Evolutionary conservation across 2,113 vertebrate genomes (phyloP), one percentile per base, ranked within the genome.

Genomic region (Todiramphus chloris): DNA sequence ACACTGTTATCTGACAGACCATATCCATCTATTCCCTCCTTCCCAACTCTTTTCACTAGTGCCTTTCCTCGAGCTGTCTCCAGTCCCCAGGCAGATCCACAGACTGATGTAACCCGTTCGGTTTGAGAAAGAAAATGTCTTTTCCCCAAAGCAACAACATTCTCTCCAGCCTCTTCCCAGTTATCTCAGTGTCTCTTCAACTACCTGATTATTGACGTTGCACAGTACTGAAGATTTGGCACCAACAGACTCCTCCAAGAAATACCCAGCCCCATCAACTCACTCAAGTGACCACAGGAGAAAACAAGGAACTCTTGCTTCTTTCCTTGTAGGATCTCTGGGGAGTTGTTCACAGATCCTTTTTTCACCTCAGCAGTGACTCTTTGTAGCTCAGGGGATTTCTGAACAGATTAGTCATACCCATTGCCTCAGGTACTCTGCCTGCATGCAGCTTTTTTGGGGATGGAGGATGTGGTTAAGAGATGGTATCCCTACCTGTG

Each of bases 81-180:
- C 37, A 62, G 19, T 41, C 23, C 12, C 28, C 51, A 59, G 15
- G 28, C 43, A 59, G 68, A 83, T 64, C 13, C 48, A 58, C 37
- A 69, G 44, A 64, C 35, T 1, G 2, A 51, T 51, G 25, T 81
- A 63, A 90, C 11, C 24, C 19, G 58, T 31, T 27, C 4, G 0
- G 25, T 46, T 73, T 66, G 66, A 72, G 73, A 89, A 90, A 94
- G 25, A 93, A 68, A 94, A 23, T 48, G 27, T 35, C 9, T 74
- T 90, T 44, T 87, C 44, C 30, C 16, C 20, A 62, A 63, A 43
- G 9, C 24, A 39, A 13, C 27, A 67, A 1, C 0, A 0, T 24
- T 43, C 68, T 50, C 64, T 55, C 48, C 16, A 41, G 56, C 58
- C 74, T 44, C 51, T 67, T 90, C 74, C 58, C 74, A 92, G 7